Evolutionary conservation across 2,888 invertebrate species (phyloP).

Genomic region (Xanthia togata): DNA sequence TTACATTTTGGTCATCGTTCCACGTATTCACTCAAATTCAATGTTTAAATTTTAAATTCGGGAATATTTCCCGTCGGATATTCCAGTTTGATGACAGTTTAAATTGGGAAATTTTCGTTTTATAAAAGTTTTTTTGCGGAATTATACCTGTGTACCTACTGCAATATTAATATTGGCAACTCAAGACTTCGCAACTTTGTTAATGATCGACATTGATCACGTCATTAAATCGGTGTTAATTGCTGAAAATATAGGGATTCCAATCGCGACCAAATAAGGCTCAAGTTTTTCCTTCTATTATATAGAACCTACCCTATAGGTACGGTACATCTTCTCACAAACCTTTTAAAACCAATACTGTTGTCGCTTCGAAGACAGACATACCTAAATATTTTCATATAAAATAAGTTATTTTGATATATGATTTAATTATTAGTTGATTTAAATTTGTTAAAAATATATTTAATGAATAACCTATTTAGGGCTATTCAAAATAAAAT

Average conservation of each 20-base stretch:
- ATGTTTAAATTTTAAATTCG: slow-evolving; percentile 27
- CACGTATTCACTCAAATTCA: slow-evolving; percentile 29
- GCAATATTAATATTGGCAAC: background rate
- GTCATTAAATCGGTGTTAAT: background rate
- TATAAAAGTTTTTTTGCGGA: background rate
- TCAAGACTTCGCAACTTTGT: background rate
- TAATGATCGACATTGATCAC: background rate
- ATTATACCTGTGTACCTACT: background rate
- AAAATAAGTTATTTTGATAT: too few relatives aligned
- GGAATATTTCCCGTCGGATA: slow-evolving; percentile 11
- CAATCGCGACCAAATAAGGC: background rate
- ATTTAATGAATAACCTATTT: too few relatives aligned
- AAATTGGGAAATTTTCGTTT: slow-evolving; percentile 1
- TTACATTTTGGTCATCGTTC: slow-evolving; percentile 42
- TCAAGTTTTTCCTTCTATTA: background rate
- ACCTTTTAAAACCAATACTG: background rate
- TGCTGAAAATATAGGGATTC: background rate
- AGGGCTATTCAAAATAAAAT: too few relatives aligned
- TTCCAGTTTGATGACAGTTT: background rate
- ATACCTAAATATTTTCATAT: too few relatives aligned
- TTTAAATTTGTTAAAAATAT: too few relatives aligned
- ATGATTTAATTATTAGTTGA: too few relatives aligned
- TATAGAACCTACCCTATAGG: background rate
- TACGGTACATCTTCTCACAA: background rate
- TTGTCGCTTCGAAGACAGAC: too few relatives aligned